Conservation (phyloP, 2,888 invertebrate species). For the Agrotis clavis region DNA sequence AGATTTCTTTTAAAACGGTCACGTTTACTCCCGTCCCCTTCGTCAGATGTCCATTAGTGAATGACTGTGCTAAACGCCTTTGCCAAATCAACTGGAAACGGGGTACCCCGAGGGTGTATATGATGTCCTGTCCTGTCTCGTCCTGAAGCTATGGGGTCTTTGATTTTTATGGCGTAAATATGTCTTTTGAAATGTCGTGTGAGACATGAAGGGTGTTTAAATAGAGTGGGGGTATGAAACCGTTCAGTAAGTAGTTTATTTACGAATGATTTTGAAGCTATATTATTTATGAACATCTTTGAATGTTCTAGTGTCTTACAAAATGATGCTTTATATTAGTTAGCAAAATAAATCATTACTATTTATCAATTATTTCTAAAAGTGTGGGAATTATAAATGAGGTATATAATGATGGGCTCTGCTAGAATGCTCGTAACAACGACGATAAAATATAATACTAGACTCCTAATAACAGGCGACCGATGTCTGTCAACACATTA, state of each 20-base stretch:
- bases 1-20: slow-evolving; percentile 59
- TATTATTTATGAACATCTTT: neutral
- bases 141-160: slow-evolving; percentile 40
- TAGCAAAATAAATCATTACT: too few species aligned
- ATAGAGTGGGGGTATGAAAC: slow-evolving; percentile 27
- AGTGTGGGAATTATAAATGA: too few species aligned
- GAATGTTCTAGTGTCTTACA: too few species aligned
- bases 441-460: too few species aligned
- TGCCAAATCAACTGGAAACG: slow-evolving; percentile 74
- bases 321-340: neutral
- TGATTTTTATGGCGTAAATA: slow-evolving; percentile 58
- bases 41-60: slow-evolving; percentile 68
- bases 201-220: slow-evolving; percentile 28
- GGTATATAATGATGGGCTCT: too few species aligned
- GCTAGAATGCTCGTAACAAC: too few species aligned
- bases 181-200: slow-evolving; percentile 45
- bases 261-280: neutral
- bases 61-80: slow-evolving; percentile 67
- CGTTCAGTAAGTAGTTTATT: slow-evolving; percentile 12
- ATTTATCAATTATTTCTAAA: too few species aligned
- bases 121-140: slow-evolving; percentile 28
- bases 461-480: too few species aligned
- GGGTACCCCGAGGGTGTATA: slow-evolving; percentile 46
- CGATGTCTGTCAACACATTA: too few species aligned
- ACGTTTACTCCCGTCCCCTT: slow-evolving; percentile 47